Base-by-base conservation (phyloP, 2,797 vertebrate species). In the Intellagama lesueurii region DNA sequence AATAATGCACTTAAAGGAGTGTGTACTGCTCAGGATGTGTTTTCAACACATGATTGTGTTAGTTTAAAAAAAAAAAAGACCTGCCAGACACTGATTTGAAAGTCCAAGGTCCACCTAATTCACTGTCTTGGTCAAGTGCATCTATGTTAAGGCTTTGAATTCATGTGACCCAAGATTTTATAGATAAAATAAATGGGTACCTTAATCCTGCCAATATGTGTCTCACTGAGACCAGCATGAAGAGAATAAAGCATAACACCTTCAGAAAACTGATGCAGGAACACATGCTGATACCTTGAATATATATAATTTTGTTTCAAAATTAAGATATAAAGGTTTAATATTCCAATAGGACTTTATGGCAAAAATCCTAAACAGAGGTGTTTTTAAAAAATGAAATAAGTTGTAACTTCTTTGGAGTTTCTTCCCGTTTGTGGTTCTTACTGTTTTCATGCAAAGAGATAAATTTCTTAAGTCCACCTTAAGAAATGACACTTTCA, bases 111-210 rank as follows among this genome's bases (percentile, higher is more conserved):
- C 90, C 94, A 92, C 90, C 90, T 80, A 56, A 78, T 93, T 94
- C 92, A 94, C 92, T 91, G 90, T 91, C 95, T 94, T 93, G 85
- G 91, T 94, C 52, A 91, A 96, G 96, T 95, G 96, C 95, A 96
- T 96, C 96, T 96, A 96, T 94, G 94, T 97, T 97, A 97, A 97
- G 97, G 97, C 97, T 97, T 97, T 96, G 95, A 97, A 96, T 97
- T 82, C 87, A 91, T 92, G 94, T 94, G 96, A 96, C 96, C 95
- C 95, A 96, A 92, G 93, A 94, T 95, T 95, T 95, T 94, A 95
- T 81, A 89, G 79, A 93, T 94, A 95, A 96, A 95, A 92, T 0
- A 0, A 93, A 84, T 47, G 95, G 96, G 96, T 92, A 92, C 89
- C 52, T 91, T 70, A 3, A 26, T 91, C 72, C 14, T 90, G 93